phyloP scores from a whole-genome alignment of 2,797 vertebrate genomes.

The Lateolabrax maculatus region DNA sequence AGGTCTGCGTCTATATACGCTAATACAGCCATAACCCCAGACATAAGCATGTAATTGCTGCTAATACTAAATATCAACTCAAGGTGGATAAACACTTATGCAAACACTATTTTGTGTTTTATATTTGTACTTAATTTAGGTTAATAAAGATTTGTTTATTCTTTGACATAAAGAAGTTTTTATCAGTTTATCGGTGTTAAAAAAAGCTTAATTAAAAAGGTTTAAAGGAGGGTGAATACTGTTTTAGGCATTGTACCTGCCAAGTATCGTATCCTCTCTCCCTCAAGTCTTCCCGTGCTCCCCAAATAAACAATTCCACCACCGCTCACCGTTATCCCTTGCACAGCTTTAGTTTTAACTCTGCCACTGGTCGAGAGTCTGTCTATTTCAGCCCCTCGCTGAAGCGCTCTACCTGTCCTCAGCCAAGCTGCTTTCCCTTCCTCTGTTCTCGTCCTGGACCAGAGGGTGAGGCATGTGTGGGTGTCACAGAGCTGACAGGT shows the following conservation, averaged over 20 bases:
- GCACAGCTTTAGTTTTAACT: slow-evolving; percentile 37
- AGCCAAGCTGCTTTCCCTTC: slow-evolving; percentile 36
- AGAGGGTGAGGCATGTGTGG: slow-evolving; percentile 76
- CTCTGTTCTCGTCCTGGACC: slow-evolving; percentile 52
- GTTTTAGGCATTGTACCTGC: background rate
- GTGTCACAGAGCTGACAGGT: slow-evolving; percentile 80
- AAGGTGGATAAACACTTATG: background rate
- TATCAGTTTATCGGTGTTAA: background rate
- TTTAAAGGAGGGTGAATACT: background rate
- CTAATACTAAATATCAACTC: background rate
- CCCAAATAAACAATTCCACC: slow-evolving; percentile 35
- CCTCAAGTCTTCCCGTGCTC: background rate
- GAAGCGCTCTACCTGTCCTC: slow-evolving; percentile 52
- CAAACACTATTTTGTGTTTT: background rate
- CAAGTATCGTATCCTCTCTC: slow-evolving; percentile 1
- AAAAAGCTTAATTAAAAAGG: background rate
- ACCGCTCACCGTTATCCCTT: slow-evolving; percentile 25
- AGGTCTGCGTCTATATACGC: background rate
- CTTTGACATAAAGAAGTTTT: background rate
- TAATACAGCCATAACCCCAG: background rate
- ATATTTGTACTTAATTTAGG: background rate
- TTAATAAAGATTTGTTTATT: background rate
- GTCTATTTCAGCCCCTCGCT: slow-evolving; percentile 32
- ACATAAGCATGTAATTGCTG: background rate
- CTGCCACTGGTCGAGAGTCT: slow-evolving; percentile 6